A percentile compares a stretch with the other conserved stretches of the same genome.
phyloP scores from a whole-genome alignment of 1,140 invertebrate species.

The Cydia amplana region DNA sequence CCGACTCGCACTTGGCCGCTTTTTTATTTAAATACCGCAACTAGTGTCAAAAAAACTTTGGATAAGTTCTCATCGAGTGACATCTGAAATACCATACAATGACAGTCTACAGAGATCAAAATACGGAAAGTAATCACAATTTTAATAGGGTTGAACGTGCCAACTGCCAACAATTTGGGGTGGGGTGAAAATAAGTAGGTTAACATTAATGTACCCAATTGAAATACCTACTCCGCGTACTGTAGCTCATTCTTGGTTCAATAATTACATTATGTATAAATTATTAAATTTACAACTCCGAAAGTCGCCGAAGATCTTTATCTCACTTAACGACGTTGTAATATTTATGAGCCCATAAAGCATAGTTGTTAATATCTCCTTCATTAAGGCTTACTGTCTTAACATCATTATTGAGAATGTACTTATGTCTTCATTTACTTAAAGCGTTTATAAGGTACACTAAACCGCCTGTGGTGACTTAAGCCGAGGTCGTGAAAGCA shows the following conservation, averaged over 20 bases:
- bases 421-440: slow-evolving; percentile 26
- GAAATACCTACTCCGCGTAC: background rate
- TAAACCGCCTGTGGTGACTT: slow-evolving; percentile 31
- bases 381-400: slow-evolving; percentile 10
- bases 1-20: too few relatives aligned
- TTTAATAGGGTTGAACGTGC: background rate
- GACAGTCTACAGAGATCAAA: too few relatives aligned
- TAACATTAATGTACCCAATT: background rate
- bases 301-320: background rate
- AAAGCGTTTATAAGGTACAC: slow-evolving; percentile 17
- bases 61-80: too few relatives aligned
- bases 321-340: background rate
- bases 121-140: background rate
- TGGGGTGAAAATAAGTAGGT: background rate
- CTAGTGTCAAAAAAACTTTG: too few relatives aligned
- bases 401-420: slow-evolving; percentile 10
- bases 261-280: too few relatives aligned
- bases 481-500: background rate
- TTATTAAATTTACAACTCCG: too few relatives aligned
- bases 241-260: too few relatives aligned
- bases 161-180: background rate
- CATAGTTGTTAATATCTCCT: background rate
- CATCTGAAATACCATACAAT: too few relatives aligned
- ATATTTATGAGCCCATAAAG: slow-evolving; percentile 9
- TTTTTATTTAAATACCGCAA: too few relatives aligned